A percentile compares a stretch with the other conserved stretches of the same genome.
phyloP scores from a whole-genome alignment of 2,888 invertebrate species.

The Eurytoma adleriae region DNA sequence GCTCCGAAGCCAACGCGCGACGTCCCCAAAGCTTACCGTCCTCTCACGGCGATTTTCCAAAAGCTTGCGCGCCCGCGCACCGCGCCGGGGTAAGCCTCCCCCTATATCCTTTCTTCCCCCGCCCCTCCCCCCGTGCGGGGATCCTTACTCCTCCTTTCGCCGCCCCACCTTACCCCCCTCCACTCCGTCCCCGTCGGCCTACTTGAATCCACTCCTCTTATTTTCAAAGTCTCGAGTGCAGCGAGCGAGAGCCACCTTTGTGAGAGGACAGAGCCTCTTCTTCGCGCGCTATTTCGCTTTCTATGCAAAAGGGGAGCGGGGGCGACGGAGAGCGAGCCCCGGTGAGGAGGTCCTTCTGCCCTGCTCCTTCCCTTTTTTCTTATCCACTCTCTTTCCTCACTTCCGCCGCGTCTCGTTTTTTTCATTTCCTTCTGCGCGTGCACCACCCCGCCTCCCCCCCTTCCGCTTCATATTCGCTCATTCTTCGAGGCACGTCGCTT shows the following conservation, averaged over 20 bases:
- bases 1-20: constrained; percentile 4
- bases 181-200: not conserved
- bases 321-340: constrained; percentile 22
- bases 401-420: constrained; percentile 37
- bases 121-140: not conserved
- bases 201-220: constrained; percentile 54
- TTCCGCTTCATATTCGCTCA: constrained; percentile 31
- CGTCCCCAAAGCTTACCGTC: not conserved
- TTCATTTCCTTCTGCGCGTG: constrained; percentile 31
- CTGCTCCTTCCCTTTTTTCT: constrained; percentile 52
- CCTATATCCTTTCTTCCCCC: constrained; percentile 24
- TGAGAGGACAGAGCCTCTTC: constrained; percentile 60
- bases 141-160: constrained; percentile 21
- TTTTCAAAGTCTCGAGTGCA: constrained; percentile 61
- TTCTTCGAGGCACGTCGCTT: not conserved
- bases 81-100: constrained; percentile 17
- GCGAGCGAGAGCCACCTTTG: constrained; percentile 55
- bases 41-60: constrained; percentile 49
- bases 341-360: constrained; percentile 50
- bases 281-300: constrained; percentile 63
- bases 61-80: constrained; percentile 23
- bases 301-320: constrained; percentile 56
- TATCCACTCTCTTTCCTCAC: constrained; percentile 41
- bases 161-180: constrained; percentile 25
- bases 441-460: not conserved